Evolutionary conservation across 2,888 invertebrate genomes (phyloP).

Genomic region (Euzetes globulus): DNA sequence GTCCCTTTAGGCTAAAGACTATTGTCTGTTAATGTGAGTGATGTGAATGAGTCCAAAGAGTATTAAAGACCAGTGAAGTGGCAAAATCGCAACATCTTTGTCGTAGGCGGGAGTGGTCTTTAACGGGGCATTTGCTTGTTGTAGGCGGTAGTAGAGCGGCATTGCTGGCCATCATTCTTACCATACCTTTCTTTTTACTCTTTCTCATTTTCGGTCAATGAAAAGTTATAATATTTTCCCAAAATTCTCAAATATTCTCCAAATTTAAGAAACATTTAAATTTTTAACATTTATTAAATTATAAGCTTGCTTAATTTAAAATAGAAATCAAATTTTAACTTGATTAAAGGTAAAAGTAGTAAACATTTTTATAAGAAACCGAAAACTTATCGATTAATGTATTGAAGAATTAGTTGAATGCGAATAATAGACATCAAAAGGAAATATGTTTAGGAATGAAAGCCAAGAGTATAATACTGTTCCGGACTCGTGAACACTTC

Average conservation of each 20-base stretch:
- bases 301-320: too few relatives aligned
- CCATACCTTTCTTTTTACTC: constrained; percentile 11
- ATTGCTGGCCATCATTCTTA: constrained; percentile 15
- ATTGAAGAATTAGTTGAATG: background rate
- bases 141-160: constrained; percentile 16
- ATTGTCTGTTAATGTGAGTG: constrained; percentile 11
- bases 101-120: constrained; percentile 30
- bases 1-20: background rate
- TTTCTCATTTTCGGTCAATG: background rate
- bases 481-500: constrained; percentile 14
- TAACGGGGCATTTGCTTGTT: constrained; percentile 29
- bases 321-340: too few relatives aligned
- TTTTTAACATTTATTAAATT: too few relatives aligned
- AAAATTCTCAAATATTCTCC: too few relatives aligned
- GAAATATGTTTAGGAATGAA: background rate
- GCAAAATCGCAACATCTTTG: constrained; percentile 24
- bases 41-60: constrained; percentile 17
- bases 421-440: constrained; percentile 14
- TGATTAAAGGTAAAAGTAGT: background rate
- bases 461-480: background rate
- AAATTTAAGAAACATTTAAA: too few relatives aligned
- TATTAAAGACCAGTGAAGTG: constrained; percentile 27
- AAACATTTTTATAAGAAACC: background rate
- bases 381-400: background rate
- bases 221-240: background rate